Percentiles rank a stretch among this genome's conserved stretches.
phyloP scores from a whole-genome alignment of 2,113 vertebrate genomes.

The Xiphorhynchus elegans region DNA sequence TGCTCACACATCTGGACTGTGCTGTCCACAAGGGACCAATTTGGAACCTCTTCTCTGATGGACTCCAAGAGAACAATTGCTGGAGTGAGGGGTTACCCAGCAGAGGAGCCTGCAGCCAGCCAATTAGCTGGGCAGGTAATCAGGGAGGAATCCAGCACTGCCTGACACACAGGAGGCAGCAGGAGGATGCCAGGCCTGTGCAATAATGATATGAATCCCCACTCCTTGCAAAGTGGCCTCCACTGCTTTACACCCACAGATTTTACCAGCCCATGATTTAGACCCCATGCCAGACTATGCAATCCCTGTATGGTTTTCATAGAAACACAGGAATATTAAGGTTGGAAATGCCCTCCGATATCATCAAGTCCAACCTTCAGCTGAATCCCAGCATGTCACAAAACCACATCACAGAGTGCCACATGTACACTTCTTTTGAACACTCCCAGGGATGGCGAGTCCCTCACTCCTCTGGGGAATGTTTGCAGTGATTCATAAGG shows the following conservation, averaged over 20 bases:
- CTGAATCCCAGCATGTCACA: accelerated
- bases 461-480: background rate
- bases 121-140: background rate
- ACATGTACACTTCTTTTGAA: background rate
- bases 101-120: background rate
- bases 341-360: background rate
- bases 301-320: background rate
- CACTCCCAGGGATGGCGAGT: background rate
- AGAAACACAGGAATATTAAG: background rate
- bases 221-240: background rate
- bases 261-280: background rate
- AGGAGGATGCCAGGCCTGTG: background rate
- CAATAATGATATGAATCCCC: background rate
- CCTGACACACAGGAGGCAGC: background rate
- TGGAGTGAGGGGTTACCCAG: background rate
- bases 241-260: background rate
- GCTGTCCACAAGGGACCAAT: accelerated
- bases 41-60: background rate
- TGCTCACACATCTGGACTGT: background rate
- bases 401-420: accelerated
- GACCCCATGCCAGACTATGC: accelerated
- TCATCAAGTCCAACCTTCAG: background rate
- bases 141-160: background rate
- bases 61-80: background rate
- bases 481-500: background rate